A percentile compares a stretch with the other conserved stretches of the same genome.
phyloP scores from a whole-genome alignment of 2,797 vertebrate genomes.

The Nyctalus aviator region DNA sequence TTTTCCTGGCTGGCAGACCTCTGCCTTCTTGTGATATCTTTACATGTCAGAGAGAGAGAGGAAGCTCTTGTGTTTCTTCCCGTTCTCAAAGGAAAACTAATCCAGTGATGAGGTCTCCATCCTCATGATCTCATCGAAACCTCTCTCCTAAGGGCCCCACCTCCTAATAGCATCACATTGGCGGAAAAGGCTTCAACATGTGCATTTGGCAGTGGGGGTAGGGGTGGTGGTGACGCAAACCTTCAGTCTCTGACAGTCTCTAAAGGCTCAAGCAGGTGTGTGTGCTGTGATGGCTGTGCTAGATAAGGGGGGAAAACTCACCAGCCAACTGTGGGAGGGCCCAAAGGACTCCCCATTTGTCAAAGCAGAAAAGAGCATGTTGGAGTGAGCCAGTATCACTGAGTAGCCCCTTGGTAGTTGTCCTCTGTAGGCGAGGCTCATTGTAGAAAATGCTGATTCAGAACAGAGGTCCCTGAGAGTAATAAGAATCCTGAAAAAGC shows the following conservation, averaged over 20 bases:
- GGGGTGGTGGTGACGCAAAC: background rate
- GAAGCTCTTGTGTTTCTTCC: background rate
- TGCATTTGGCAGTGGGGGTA: background rate
- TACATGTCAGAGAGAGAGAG: background rate
- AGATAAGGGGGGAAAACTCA: background rate
- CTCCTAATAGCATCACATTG: background rate
- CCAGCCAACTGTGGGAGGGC: background rate
- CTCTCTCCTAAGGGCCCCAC: background rate
- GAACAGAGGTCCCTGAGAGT: background rate
- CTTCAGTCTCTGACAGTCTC: background rate
- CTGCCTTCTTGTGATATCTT: background rate
- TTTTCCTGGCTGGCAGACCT: background rate
- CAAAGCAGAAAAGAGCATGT: background rate
- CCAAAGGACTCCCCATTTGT: background rate
- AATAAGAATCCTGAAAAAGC: background rate
- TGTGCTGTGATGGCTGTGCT: background rate
- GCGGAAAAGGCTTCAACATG: background rate
- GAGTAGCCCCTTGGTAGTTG: background rate
- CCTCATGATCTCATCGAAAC: background rate
- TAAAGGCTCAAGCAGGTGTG: background rate
- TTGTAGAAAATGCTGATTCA: conserved; percentile 47
- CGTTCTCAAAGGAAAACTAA: background rate
- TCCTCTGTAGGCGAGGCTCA: background rate
- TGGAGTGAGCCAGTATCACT: background rate
- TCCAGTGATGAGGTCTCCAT: background rate